These are phyloP conservation scores for Dipodomys ordii DNA, from an alignment of 2,113 vertebrate genomes.

Conservation along the genomic window DNA sequence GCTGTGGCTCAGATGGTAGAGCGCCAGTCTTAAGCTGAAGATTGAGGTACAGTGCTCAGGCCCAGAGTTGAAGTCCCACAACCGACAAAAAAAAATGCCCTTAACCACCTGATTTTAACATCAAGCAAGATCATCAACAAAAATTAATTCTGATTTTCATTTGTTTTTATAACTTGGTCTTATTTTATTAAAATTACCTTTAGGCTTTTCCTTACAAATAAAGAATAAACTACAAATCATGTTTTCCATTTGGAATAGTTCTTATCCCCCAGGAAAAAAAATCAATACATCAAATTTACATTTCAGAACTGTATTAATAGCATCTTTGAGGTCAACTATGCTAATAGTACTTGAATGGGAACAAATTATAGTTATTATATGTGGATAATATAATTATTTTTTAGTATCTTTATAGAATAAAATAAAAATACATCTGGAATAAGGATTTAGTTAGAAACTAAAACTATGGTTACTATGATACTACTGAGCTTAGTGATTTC, in stretches of 20 bases:
- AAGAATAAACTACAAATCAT: slow-evolving; percentile 63
- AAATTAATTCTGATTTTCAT: slow-evolving; percentile 66
- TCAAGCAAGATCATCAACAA: slow-evolving; percentile 10
- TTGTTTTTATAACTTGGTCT: slow-evolving; percentile 55
- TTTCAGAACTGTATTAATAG: slow-evolving; percentile 76
- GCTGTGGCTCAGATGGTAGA: no score
- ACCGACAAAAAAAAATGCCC: background rate
- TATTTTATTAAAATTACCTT: slow-evolving; percentile 68
- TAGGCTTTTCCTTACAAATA: slow-evolving; percentile 46
- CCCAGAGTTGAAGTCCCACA: no score
- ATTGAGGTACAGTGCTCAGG: no score
- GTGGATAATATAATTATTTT: slow-evolving; percentile 65
- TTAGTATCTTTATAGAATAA: slow-evolving; percentile 46
- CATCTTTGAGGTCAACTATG: slow-evolving; percentile 74
- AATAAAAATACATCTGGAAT: slow-evolving; percentile 48
- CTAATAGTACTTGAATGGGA: slow-evolving; percentile 61
- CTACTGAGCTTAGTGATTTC: slow-evolving; percentile 13
- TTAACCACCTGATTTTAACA: background rate
- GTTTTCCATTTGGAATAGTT: slow-evolving; percentile 67
- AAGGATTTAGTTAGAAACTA: slow-evolving; percentile 33
- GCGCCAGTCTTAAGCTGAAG: no score
- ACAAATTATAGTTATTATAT: slow-evolving; percentile 63
- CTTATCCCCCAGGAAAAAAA: slow-evolving; percentile 71
- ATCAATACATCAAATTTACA: slow-evolving; percentile 81
- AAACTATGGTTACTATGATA: background rate